phyloP scores from a whole-genome alignment of 2,888 invertebrate genomes.

The Acronicta psi region DNA sequence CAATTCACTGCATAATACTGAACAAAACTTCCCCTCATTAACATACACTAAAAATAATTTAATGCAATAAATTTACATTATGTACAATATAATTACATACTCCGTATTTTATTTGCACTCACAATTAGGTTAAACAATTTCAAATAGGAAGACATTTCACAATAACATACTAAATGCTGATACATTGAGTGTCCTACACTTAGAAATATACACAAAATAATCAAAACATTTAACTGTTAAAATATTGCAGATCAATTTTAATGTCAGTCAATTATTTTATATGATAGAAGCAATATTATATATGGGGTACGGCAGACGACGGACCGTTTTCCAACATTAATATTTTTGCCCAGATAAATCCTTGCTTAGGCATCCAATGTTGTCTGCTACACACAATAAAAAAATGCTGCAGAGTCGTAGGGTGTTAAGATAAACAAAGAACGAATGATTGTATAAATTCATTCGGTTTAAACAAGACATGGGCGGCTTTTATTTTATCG shows the following conservation, averaged over 20 bases:
- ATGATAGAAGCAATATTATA: neutral
- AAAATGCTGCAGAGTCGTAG: too few relatives aligned
- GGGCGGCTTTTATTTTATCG: too few relatives aligned
- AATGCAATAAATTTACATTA: slow-evolving; percentile 49
- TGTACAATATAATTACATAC: slow-evolving; percentile 43
- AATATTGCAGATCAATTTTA: slow-evolving; percentile 1
- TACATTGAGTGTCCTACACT: neutral
- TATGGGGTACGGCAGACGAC: neutral
- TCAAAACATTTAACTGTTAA: neutral
- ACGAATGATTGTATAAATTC: too few relatives aligned
- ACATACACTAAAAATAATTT: slow-evolving; percentile 52
- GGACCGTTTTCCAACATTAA: neutral
- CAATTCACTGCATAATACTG: slow-evolving; percentile 34
- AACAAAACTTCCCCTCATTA: slow-evolving; percentile 32
- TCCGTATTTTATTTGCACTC: slow-evolving; percentile 2
- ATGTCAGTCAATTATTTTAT: neutral
- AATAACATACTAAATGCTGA: slow-evolving; percentile 3
- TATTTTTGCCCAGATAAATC: too few relatives aligned
- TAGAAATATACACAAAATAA: slow-evolving; percentile 1
- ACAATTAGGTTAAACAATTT: slow-evolving; percentile 12
- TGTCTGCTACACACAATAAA: too few relatives aligned
- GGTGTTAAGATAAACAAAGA: too few relatives aligned
- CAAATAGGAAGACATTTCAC: slow-evolving; percentile 18
- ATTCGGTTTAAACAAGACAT: too few relatives aligned
- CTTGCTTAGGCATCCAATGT: too few relatives aligned